These are phyloP conservation scores for Campopleginae sp. DNA, from an alignment of 2,888 invertebrate species.

Conservation along the genomic window DNA sequence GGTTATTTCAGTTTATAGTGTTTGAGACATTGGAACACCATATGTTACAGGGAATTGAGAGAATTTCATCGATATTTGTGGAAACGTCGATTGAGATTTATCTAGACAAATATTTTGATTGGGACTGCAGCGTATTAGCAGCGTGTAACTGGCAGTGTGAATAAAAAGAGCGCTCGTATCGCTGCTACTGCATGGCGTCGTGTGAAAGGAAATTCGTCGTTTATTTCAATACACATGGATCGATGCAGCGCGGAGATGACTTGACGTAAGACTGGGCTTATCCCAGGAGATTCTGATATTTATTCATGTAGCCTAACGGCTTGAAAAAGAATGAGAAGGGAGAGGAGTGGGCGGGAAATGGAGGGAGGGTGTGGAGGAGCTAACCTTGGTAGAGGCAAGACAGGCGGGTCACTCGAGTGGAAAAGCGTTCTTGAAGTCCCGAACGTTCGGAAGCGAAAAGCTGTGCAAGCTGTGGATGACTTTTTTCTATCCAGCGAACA, in stretches of 20 bases:
- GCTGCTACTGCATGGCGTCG: background rate
- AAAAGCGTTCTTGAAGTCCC: constrained; percentile 80
- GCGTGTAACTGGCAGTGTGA: background rate
- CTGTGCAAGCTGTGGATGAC: constrained; percentile 78
- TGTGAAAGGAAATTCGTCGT: background rate
- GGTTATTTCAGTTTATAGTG: background rate
- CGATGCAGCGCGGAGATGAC: constrained; percentile 79
- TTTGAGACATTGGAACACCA: background rate
- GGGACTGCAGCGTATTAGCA: background rate
- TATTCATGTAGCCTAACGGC: constrained; percentile 78
- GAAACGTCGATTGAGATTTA: background rate
- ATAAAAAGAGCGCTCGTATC: background rate
- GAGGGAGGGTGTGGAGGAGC: background rate
- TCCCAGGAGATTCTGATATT: constrained; percentile 82
- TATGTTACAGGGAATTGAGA: background rate
- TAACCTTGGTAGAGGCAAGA: constrained; percentile 61
- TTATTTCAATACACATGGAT: constrained; percentile 66
- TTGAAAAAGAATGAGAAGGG: constrained; percentile 28
- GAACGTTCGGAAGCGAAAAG: constrained; percentile 77
- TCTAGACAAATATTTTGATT: background rate
- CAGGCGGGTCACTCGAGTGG: constrained; percentile 77
- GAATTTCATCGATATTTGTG: background rate
- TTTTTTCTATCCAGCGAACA: constrained; percentile 74
- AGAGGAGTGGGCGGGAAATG: constrained; percentile 11
- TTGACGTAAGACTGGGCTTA: constrained; percentile 82